These are phyloP conservation scores for Dimorphilus gyrociliatus DNA, from an alignment of 2,888 invertebrate species.

Conservation along the genomic window DNA sequence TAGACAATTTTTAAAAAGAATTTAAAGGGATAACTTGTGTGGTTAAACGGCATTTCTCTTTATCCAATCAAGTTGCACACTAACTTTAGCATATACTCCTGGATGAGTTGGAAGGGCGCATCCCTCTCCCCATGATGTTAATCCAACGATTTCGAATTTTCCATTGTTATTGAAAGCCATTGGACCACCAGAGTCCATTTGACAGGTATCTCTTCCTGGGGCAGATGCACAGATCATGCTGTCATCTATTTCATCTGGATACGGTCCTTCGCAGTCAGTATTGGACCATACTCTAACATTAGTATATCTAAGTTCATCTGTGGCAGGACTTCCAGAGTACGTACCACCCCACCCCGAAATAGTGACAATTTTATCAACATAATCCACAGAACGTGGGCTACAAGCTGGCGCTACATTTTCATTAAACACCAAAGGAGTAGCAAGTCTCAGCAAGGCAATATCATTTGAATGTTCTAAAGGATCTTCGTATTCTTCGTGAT, in stretches of 20 bases:
- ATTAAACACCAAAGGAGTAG: background rate
- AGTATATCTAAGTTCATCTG: too few relatives aligned
- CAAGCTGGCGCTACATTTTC: background rate
- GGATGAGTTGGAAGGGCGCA: background rate
- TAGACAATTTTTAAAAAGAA: too few relatives aligned
- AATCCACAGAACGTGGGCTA: background rate
- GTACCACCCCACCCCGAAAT: background rate
- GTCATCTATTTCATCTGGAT: background rate
- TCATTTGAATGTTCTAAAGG: too few relatives aligned
- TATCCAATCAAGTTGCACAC: background rate
- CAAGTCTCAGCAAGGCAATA: constrained; percentile 1
- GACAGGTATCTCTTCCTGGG: constrained; percentile 1
- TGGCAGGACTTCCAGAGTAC: too few relatives aligned
- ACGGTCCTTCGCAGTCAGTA: background rate
- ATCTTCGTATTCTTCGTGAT: too few relatives aligned
- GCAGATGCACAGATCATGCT: constrained; percentile 1
- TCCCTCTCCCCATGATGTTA: background rate
- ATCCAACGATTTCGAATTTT: too few relatives aligned
- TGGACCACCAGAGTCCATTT: constrained; percentile 2
- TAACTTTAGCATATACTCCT: constrained; percentile 1
- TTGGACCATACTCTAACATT: background rate
- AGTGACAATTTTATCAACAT: background rate
- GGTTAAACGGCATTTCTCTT: too few relatives aligned
- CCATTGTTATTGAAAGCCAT: too few relatives aligned
- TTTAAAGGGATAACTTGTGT: too few relatives aligned